phyloP scores from a whole-genome alignment of 2,113 vertebrate species.

The Chaetops frenatus region DNA sequence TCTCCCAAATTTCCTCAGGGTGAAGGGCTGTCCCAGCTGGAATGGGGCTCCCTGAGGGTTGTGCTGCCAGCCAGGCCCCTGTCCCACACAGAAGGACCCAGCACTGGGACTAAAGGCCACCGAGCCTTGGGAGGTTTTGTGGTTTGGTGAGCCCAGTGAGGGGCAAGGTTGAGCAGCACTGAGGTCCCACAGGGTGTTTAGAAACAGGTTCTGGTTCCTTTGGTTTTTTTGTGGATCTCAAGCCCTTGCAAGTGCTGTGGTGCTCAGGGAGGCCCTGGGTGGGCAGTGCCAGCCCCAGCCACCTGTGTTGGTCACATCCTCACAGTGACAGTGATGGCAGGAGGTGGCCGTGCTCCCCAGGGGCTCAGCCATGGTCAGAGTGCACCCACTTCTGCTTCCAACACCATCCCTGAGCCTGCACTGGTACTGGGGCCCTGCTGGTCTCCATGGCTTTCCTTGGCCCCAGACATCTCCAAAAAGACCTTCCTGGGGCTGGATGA shows the following conservation, averaged over 20 bases:
- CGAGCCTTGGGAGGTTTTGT: neutral
- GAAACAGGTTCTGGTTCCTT: fast-evolving
- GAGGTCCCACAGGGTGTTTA: neutral
- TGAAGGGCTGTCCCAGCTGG: neutral
- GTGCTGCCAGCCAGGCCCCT: neutral
- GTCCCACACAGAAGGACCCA: neutral
- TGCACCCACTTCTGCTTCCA: neutral
- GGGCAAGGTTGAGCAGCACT: neutral
- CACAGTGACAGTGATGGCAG: neutral
- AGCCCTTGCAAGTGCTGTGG: neutral
- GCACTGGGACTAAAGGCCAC: neutral
- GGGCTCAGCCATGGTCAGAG: neutral
- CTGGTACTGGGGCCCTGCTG: neutral
- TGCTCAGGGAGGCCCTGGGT: neutral
- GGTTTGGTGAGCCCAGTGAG: neutral
- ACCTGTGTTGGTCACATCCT: fast-evolving
- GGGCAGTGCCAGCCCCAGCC: neutral
- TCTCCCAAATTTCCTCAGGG: neutral
- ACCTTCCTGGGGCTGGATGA: neutral
- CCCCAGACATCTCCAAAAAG: neutral
- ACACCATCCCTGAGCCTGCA: neutral
- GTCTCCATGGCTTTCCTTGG: neutral
- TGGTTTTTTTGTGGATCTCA: neutral
- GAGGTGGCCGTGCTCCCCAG: neutral
- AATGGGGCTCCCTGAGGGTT: neutral